phyloP scores from a whole-genome alignment of 1,140 invertebrate genomes.

The Colletes gigas region DNA sequence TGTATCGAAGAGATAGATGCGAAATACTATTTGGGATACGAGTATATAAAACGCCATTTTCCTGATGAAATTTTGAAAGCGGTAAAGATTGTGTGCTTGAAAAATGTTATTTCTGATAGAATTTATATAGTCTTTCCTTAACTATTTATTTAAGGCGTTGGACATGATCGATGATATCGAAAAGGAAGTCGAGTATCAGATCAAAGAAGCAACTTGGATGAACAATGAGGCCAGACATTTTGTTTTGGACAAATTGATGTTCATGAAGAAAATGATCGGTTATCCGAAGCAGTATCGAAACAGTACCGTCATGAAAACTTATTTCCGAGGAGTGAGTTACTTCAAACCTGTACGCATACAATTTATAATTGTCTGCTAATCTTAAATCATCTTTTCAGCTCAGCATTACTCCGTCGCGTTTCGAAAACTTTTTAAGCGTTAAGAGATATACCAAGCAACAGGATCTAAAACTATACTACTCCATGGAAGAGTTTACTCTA shows the following conservation, averaged over 20 bases:
- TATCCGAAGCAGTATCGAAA: slow-evolving; percentile 52
- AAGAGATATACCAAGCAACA: background rate
- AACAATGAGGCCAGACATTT: slow-evolving; percentile 33
- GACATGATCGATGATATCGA: slow-evolving; percentile 52
- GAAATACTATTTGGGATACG: slow-evolving; percentile 8
- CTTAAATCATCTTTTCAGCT: background rate
- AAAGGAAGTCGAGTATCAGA: slow-evolving; percentile 40
- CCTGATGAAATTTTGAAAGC: slow-evolving; percentile 4
- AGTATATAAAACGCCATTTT: slow-evolving; percentile 21
- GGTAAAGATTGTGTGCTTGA: slow-evolving; percentile 6
- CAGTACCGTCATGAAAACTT: slow-evolving; percentile 21
- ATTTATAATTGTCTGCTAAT: background rate
- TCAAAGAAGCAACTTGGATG: slow-evolving; percentile 48
- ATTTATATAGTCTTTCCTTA: no score
- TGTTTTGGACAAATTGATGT: slow-evolving; percentile 38
- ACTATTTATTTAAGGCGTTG: slow-evolving; percentile 22
- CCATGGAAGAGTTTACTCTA: no score
- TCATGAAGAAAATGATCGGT: slow-evolving; percentile 39
- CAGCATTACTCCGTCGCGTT: background rate
- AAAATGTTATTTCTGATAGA: no score
- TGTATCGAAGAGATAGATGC: background rate
- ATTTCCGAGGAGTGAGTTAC: slow-evolving; percentile 40
- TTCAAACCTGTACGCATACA: background rate
- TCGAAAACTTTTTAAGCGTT: background rate
- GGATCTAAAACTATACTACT: background rate